phyloP scores from a whole-genome alignment of 2,888 invertebrate species.

The Nomada ferruginata region DNA sequence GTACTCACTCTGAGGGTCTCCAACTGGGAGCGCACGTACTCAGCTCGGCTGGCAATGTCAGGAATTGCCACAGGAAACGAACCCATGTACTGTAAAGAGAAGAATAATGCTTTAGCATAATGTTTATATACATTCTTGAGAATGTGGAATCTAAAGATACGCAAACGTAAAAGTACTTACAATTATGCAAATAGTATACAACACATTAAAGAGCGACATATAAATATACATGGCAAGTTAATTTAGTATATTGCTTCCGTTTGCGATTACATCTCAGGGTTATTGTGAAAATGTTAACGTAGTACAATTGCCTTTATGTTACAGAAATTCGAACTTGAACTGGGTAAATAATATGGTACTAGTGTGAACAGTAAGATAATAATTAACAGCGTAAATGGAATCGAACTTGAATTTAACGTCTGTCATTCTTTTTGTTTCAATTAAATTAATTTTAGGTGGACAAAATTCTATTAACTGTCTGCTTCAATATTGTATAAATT shows the following conservation, averaged over 20 bases:
- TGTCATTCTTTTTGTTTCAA: too few species aligned
- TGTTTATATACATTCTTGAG: background rate
- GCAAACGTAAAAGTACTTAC: background rate
- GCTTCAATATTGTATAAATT: background rate
- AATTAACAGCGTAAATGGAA: background rate
- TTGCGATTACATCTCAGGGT: background rate
- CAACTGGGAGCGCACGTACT: constrained; percentile 87
- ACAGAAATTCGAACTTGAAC: too few species aligned
- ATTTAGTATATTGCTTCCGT: background rate
- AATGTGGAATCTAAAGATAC: background rate
- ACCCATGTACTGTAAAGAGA: constrained; percentile 89
- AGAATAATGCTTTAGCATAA: constrained; percentile 46
- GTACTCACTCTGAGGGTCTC: constrained; percentile 87
- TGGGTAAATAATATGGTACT: too few species aligned
- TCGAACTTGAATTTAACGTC: background rate
- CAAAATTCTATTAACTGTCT: background rate
- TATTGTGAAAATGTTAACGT: too few species aligned
- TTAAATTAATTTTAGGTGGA: too few species aligned
- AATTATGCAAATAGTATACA: constrained; percentile 11
- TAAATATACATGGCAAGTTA: too few species aligned
- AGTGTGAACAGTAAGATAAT: background rate
- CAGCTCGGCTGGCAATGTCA: constrained; percentile 88
- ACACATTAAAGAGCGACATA: background rate
- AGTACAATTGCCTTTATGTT: too few species aligned
- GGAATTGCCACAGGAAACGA: constrained; percentile 90